Evolutionary conservation across 2,113 vertebrate species (phyloP).

Genomic region (Urocolius indicus): DNA sequence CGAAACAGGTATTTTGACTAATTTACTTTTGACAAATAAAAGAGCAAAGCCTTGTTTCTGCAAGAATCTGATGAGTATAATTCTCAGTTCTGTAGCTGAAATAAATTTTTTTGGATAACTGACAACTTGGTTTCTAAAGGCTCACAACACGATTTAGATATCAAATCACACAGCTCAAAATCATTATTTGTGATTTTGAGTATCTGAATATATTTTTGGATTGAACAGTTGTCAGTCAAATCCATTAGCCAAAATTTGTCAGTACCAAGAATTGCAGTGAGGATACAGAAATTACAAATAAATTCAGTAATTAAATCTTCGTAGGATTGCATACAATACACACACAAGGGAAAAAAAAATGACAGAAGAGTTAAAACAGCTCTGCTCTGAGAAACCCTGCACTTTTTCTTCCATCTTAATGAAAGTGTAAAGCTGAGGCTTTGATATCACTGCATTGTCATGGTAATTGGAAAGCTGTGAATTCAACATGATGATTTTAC

Average conservation of each 20-base stretch:
- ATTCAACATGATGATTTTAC: slow-evolving; percentile 21
- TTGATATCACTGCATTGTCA: slow-evolving; percentile 57
- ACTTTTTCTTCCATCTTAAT: slow-evolving; percentile 3
- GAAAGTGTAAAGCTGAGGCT: slow-evolving; percentile 1
- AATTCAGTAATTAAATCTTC: not conserved
- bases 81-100: not conserved
- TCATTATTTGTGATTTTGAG: not conserved
- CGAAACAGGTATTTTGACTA: not conserved
- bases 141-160: not conserved
- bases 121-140: not conserved
- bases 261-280: not conserved
- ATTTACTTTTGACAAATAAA: slow-evolving; percentile 44
- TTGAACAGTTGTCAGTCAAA: not conserved
- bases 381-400: not conserved
- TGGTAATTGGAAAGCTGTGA: slow-evolving; percentile 49
- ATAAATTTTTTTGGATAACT: not conserved
- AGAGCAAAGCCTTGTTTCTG: slow-evolving; percentile 17
- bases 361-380: not conserved
- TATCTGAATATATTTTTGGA: not conserved
- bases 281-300: not conserved
- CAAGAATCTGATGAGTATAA: not conserved
- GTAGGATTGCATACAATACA: not conserved
- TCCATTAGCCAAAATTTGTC: not conserved
- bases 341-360: not conserved
- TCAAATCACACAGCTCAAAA: not conserved